Conservation (phyloP, 1,140 invertebrate genomes). For the Caligus rogercresseyi region DNA sequence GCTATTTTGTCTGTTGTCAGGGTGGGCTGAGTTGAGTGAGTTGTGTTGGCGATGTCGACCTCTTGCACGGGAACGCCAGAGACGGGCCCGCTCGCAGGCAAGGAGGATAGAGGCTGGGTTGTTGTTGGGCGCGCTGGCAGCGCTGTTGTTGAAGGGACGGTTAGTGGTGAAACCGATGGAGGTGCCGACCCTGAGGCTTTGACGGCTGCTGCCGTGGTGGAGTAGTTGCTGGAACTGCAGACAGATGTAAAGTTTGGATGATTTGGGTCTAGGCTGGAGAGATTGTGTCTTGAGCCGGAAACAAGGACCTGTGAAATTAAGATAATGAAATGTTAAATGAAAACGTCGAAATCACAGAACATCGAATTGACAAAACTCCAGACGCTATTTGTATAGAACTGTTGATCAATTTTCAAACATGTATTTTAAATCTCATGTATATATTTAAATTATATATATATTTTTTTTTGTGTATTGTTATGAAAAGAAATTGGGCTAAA, state of each 20-base stretch:
- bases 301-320: not conserved
- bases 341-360: too few species aligned
- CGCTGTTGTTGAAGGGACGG: not conserved
- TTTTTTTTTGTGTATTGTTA: too few species aligned
- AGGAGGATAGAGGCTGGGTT: not conserved
- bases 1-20: not conserved
- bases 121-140: not conserved
- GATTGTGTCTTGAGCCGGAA: not conserved
- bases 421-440: too few species aligned
- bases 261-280: not conserved
- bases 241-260: not conserved
- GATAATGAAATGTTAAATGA: too few species aligned
- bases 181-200: not conserved
- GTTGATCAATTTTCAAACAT: too few species aligned
- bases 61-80: not conserved
- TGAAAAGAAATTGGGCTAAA: too few species aligned
- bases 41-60: not conserved
- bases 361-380: too few species aligned
- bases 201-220: not conserved
- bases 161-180: not conserved
- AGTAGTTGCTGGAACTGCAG: not conserved
- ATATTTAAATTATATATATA: too few species aligned
- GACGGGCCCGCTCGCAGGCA: not conserved
- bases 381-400: too few species aligned
- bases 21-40: too few species aligned